Percentiles rank a stretch among this genome's conserved stretches.
These are phyloP conservation scores for Cyrtonyx montezumae DNA, from an alignment of 2,113 vertebrate genomes.

Conservation along the genomic window DNA sequence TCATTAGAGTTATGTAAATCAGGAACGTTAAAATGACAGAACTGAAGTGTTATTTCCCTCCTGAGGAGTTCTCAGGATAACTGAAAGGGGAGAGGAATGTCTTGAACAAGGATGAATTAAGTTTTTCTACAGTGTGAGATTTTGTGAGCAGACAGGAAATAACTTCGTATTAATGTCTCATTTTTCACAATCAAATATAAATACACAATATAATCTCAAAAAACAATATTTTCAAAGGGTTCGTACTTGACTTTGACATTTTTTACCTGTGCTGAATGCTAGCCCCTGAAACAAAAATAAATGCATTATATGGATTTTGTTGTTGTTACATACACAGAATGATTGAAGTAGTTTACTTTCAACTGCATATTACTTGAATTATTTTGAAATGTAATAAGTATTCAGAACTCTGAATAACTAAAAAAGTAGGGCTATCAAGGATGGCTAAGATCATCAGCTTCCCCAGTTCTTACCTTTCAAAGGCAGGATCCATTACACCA, in stretches of 20 bases:
- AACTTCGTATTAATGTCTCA: background rate
- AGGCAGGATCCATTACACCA: background rate
- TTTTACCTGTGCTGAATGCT: background rate
- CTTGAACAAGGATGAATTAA: constrained; percentile 40
- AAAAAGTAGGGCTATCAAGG: background rate
- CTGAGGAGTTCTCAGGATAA: constrained; percentile 53
- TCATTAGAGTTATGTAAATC: constrained; percentile 56
- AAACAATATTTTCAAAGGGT: background rate
- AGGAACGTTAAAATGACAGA: constrained; percentile 49
- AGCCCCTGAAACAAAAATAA: background rate
- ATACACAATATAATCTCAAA: background rate
- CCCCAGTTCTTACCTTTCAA: background rate
- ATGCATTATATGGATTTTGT: background rate
- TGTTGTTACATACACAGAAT: background rate
- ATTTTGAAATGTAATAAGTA: background rate
- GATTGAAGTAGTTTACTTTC: background rate
- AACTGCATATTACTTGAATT: background rate
- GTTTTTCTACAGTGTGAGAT: constrained; percentile 38
- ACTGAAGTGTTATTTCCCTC: constrained; percentile 56
- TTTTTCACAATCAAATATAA: background rate
- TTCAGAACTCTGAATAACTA: background rate
- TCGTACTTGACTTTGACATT: background rate
- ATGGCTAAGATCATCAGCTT: background rate
- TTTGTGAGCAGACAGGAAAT: background rate
- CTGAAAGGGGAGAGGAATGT: constrained; percentile 2